Evolutionary conservation across 2,113 vertebrate genomes (phyloP).

Genomic region (Sinosuthora webbiana): DNA sequence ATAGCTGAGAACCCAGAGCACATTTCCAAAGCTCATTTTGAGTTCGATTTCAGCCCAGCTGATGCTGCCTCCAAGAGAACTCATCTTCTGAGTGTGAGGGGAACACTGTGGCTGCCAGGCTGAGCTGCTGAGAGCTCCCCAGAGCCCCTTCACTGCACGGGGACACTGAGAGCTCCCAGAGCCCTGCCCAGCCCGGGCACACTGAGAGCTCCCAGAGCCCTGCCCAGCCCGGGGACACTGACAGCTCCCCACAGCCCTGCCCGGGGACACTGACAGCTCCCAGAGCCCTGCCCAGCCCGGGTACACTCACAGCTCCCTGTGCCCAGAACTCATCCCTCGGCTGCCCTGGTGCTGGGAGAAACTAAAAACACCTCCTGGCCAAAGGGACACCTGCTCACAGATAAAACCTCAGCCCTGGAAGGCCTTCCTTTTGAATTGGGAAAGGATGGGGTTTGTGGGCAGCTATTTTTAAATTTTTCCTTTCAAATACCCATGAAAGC

Average conservation of each 20-base stretch:
- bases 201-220: not conserved
- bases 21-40: not conserved
- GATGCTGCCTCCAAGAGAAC: not conserved
- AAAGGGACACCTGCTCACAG: not conserved
- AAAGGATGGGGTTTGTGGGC: not conserved
- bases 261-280: not conserved
- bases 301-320: not conserved
- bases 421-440: not conserved
- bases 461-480: not conserved
- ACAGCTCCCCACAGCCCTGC: not conserved
- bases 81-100: not conserved
- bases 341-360: not conserved
- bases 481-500: not conserved
- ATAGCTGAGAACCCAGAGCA: accelerated
- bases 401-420: not conserved
- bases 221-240: not conserved
- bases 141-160: not conserved
- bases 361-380: not conserved
- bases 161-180: not conserved
- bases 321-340: not conserved
- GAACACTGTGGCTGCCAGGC: not conserved
- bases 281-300: not conserved
- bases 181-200: not conserved
- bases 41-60: not conserved
- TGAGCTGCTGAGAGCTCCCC: not conserved